Evolutionary conservation across 2,113 vertebrate genomes (phyloP).

Genomic region (Zosterops borbonicus): DNA sequence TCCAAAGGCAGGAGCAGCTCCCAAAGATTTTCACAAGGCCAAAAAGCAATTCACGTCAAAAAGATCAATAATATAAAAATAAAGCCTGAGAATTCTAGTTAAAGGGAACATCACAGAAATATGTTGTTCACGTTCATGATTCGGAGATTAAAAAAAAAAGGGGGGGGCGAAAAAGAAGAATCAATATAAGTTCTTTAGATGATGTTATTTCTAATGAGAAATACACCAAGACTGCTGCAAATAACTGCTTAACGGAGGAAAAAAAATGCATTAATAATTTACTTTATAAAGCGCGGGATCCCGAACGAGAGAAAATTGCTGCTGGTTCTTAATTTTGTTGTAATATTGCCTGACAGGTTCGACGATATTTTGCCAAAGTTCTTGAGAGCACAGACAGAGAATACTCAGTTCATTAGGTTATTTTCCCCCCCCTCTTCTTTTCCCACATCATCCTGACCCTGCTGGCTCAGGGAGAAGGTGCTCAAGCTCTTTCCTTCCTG

Average conservation of each 20-base stretch:
- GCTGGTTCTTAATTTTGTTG: slow-evolving; percentile 72
- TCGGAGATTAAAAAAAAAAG: slow-evolving; percentile 67
- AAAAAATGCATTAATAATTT: slow-evolving; percentile 77
- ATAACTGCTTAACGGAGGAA: slow-evolving; percentile 70
- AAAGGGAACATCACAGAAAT: slow-evolving; percentile 74
- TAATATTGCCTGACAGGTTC: slow-evolving; percentile 61
- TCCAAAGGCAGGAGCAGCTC: slow-evolving; percentile 62
- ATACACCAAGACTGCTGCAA: slow-evolving; percentile 70
- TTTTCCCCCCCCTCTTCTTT: not conserved
- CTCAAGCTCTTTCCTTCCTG: not conserved
- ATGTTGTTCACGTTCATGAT: slow-evolving; percentile 76
- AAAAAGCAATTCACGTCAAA: slow-evolving; percentile 71
- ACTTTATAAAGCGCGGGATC: slow-evolving; percentile 70
- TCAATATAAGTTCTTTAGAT: slow-evolving; percentile 77
- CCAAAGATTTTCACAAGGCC: slow-evolving; percentile 63
- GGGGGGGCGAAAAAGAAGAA: not conserved
- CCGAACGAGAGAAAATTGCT: slow-evolving; percentile 60
- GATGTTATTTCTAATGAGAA: slow-evolving; percentile 82
- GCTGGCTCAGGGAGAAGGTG: not conserved
- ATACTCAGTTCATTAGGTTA: not conserved
- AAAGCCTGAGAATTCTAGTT: slow-evolving; percentile 75
- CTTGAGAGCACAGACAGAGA: slow-evolving; percentile 6
- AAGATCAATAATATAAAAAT: slow-evolving; percentile 78
- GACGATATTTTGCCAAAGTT: slow-evolving; percentile 31
- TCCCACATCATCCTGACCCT: accelerated